Base-by-base conservation (phyloP, 2,888 invertebrate genomes). In the Apoderus coryli region DNA sequence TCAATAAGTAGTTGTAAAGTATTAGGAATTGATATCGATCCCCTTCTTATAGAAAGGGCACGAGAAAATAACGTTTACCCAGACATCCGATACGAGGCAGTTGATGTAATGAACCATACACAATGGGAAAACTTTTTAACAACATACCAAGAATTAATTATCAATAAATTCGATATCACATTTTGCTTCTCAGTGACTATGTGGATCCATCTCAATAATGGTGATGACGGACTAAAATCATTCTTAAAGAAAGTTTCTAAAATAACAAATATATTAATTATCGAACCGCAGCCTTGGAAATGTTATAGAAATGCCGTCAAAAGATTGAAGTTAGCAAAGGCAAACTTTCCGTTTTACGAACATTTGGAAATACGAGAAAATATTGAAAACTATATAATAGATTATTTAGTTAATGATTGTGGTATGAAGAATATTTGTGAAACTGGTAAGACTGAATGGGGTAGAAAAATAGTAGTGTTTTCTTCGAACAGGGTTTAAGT, bases 191-290 rank as follows among this genome's bases (percentile, higher is more conserved):
- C 86, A 5, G 69, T 84, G 15, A 80, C 84, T 10, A 84, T 88
- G 84, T 88, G 88, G 88, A 80, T 88, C 47, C 88, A 88, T 57
- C 53, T 88, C 13, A 86, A 88, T 54, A 64, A 77, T 56, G 80
- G 84, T 4, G 88, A 88, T 60, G 54, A 59, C 4, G 82, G 81
- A 0, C 55, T 88, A 19, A 45, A 60, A 31, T 43, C 54, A 3
- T 81, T 84, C 53, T 56, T 88, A 2, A 49, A 56, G 11, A 65
- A 63, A 29, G 52, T 77, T 4, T 66, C 69, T 34, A 42, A 49
- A 4, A 47, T 64, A 13, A 59, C 72, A 4, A 60, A 64, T 23
- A 59, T 70, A 29, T 54, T 85, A 6, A 62, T 85, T 11, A 62
- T 86, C 35, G 88, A 88, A 53, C 80, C 84, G 0, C 86, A 88